Base-by-base conservation (phyloP, 2,888 invertebrate genomes). In the Spatulosminthurus flaviceps region DNA sequence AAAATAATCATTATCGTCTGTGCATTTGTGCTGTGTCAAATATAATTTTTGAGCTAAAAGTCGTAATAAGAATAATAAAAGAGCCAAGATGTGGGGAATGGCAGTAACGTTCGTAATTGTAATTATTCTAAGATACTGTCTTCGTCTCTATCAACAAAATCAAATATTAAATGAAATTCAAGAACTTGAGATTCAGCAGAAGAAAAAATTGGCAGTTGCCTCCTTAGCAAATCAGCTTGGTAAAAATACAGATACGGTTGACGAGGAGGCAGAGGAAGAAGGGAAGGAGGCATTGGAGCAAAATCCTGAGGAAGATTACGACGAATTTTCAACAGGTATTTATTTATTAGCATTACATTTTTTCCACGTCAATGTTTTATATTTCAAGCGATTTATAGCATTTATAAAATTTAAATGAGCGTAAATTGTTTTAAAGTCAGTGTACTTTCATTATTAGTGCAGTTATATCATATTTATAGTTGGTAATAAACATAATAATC, bases 291-390 rank as follows among this genome's bases (percentile, higher is more conserved):
- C 16, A 1, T 11, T 2, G 4, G 22, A 26, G 1, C 22, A 60
- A 1, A n/a, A 24, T 22, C 29, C 16, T 5, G n/a, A 22, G 28
- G 51, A 51, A 19, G 73, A 73, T n/a, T 73, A 60, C 60, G 73
- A 73, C 21, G 73, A 73, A 60, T n/a, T 51, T 19, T 73, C 73
- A 26, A 73, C 73, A 28, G 73, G 73, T 72, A 26, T n/a, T n/a
- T n/a, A n/a, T n/a, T n/a, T n/a, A n/a, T n/a, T n/a, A n/a, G n/a
- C n/a, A n/a, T n/a, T n/a, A n/a, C n/a, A n/a, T n/a, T n/a, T n/a
- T n/a, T n/a, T n/a, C n/a, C 34, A 34, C 34, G 34, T 34, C 16
- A 28, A 2, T 16, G 22, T 16, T 24, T 24, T 66, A 24, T 28
- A 7, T 24, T 16, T n/a, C 26, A 0, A 28, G 16, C 19, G 5